Evolutionary conservation across 1,140 invertebrate species (phyloP).

Genomic region (Nylanderia fulva): DNA sequence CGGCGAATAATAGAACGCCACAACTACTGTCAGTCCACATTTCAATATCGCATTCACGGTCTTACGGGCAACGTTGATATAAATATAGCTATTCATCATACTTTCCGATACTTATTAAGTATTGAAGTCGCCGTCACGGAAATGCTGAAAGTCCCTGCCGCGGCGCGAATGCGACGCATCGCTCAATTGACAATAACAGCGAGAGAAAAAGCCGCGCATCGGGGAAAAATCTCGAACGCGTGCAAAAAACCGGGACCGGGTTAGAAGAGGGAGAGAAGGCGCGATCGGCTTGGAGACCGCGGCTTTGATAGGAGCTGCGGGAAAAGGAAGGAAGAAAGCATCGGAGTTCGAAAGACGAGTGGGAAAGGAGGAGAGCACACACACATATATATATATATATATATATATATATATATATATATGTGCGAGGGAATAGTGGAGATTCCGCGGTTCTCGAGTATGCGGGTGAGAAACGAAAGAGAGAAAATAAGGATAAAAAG

Average conservation of each 20-base stretch:
- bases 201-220: conserved; percentile 46
- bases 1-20: conserved; percentile 45
- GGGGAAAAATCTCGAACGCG: conserved; percentile 49
- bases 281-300: conserved; percentile 53
- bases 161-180: conserved; percentile 40
- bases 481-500: conserved; percentile 60
- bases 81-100: conserved; percentile 49
- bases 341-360: conserved; percentile 54
- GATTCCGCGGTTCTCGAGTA: conserved; percentile 61
- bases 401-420: background rate
- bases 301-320: conserved; percentile 46
- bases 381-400: too few relatives aligned
- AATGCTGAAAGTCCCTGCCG: conserved; percentile 16
- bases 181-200: conserved; percentile 54
- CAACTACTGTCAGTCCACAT: conserved; percentile 43
- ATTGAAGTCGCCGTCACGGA: conserved; percentile 37
- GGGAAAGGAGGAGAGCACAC: conserved; percentile 2
- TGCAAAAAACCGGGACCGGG: background rate
- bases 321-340: conserved; percentile 23
- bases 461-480: conserved; percentile 60
- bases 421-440: conserved; percentile 53
- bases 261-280: background rate
- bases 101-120: conserved; percentile 58
- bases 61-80: conserved; percentile 31
- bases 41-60: conserved; percentile 49